Evolutionary conservation across 2,113 vertebrate species (phyloP).

Genomic region (Anhinga anhinga): DNA sequence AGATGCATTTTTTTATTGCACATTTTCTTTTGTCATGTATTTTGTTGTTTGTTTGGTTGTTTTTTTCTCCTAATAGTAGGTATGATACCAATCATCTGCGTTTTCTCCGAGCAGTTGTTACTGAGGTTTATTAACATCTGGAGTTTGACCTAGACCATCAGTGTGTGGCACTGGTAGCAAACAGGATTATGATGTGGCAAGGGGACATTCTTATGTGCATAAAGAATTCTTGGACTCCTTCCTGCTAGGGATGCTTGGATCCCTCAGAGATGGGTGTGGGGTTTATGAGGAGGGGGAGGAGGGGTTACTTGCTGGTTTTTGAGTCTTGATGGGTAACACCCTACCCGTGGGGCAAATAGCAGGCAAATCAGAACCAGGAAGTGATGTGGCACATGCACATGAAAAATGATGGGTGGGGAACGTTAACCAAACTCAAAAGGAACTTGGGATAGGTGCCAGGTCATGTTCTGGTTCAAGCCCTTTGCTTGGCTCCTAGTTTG

Average conservation of each 20-base stretch:
- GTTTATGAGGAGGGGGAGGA: constrained; percentile 67
- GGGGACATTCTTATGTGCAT: constrained; percentile 64
- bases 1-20: background rate
- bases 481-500: background rate
- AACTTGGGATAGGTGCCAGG: constrained; percentile 54
- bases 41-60: background rate
- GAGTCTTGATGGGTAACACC: constrained; percentile 56
- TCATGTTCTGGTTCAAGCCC: constrained; percentile 28
- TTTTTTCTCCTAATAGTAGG: background rate
- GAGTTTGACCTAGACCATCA: constrained; percentile 59
- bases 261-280: constrained; percentile 68
- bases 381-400: constrained; percentile 60
- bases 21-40: background rate
- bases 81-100: constrained; percentile 36
- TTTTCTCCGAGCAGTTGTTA: constrained; percentile 34
- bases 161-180: constrained; percentile 65
- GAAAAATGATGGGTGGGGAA: constrained; percentile 63
- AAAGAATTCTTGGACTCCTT: constrained; percentile 68
- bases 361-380: constrained; percentile 66
- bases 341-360: constrained; percentile 67
- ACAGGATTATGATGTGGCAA: constrained; percentile 61
- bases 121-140: constrained; percentile 59
- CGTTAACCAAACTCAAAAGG: constrained; percentile 50
- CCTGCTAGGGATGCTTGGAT: constrained; percentile 60
- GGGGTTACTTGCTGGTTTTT: constrained; percentile 45